These are phyloP conservation scores for Caenorhabditis afra DNA, from an alignment of 2,888 invertebrate genomes.

Conservation along the genomic window DNA sequence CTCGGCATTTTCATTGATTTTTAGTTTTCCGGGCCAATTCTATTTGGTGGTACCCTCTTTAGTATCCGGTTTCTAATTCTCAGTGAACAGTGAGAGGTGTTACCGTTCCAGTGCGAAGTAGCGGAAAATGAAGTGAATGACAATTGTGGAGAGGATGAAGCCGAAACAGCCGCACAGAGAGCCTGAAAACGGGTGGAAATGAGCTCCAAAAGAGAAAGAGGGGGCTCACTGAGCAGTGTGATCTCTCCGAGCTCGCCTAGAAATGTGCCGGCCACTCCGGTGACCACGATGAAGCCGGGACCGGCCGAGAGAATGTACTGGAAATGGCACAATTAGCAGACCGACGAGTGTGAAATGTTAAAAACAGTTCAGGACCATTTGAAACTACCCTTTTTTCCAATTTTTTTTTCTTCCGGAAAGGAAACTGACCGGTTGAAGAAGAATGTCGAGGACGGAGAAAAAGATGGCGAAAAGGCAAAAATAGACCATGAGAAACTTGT, in stretches of 20 bases:
- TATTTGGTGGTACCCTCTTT: too few relatives aligned
- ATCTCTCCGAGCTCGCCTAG: neutral
- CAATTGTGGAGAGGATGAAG: conserved; percentile 29
- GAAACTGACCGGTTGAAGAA: conserved; percentile 32
- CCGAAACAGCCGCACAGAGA: conserved; percentile 40
- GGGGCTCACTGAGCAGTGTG: conserved; percentile 20
- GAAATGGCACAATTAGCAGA: too few relatives aligned
- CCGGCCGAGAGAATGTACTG: conserved; percentile 39
- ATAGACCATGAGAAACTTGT: conserved; percentile 49
- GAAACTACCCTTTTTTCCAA: too few relatives aligned
- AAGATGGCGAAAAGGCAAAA: conserved; percentile 49
- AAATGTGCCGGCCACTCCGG: neutral
- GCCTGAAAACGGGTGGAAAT: conserved; percentile 17
- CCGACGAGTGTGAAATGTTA: neutral
- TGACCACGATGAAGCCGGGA: conserved; percentile 16
- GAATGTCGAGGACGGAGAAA: conserved; percentile 43
- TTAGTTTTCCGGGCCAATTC: too few relatives aligned
- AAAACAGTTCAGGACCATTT: too few relatives aligned
- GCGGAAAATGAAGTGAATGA: conserved; percentile 45
- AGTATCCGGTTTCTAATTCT: too few relatives aligned
- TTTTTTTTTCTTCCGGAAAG: too few relatives aligned
- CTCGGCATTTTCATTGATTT: too few relatives aligned
- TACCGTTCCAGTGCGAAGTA: conserved; percentile 49
- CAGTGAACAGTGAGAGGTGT: too few relatives aligned
- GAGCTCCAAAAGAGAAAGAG: neutral